phyloP scores from a whole-genome alignment of 2,888 invertebrate species.

The Osmoderma eremita region DNA sequence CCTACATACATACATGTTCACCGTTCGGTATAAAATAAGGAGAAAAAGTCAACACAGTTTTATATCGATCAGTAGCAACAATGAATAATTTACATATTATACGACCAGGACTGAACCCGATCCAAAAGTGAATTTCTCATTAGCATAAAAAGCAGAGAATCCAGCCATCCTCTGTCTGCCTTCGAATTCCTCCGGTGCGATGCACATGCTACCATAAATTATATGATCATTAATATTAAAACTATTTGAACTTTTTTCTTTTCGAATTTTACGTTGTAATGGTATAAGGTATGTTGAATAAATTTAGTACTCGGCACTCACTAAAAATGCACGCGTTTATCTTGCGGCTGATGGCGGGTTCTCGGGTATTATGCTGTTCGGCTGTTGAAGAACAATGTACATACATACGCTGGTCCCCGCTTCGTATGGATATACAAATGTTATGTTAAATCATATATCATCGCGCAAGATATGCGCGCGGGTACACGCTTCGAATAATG shows the following conservation, averaged over 20 bases:
- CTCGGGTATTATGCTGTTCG: conserved; percentile 6
- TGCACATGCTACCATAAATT: conserved; percentile 39
- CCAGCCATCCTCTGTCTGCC: conserved; percentile 34
- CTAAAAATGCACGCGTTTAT: conserved; percentile 31
- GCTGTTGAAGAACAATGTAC: neutral
- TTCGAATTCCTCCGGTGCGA: conserved; percentile 34
- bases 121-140: conserved; percentile 50
- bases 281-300: conserved; percentile 29
- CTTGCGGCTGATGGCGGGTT: neutral
- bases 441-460: conserved; percentile 12
- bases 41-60: conserved; percentile 38
- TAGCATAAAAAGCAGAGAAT: conserved; percentile 50
- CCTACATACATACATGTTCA: conserved; percentile 31
- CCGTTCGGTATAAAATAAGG: conserved; percentile 43
- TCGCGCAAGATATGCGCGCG: neutral
- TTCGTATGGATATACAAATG: conserved; percentile 3
- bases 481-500: conserved; percentile 2
- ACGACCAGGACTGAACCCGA: conserved; percentile 49
- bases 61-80: conserved; percentile 44
- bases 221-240: conserved; percentile 40
- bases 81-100: conserved; percentile 49
- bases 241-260: conserved; percentile 33
- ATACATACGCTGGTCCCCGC: neutral
- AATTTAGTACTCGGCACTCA: conserved; percentile 26
- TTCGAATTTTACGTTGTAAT: conserved; percentile 36